Conservation (phyloP, 2,113 vertebrate genomes). For the Aegithalos caudatus region DNA sequence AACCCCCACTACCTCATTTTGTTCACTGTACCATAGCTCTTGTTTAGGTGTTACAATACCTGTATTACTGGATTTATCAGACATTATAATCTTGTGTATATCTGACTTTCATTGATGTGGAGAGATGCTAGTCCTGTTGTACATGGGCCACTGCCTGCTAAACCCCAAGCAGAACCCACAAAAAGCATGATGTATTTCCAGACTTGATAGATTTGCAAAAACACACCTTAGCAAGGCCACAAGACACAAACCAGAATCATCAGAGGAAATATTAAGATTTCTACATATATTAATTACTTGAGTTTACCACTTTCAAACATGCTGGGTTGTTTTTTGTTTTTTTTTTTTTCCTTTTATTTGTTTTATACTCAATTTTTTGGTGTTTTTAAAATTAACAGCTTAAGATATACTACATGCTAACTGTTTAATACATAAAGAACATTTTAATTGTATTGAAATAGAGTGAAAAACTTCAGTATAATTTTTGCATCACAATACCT, state of each 20-base stretch:
- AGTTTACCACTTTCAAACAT: neutral
- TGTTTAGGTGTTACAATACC: neutral
- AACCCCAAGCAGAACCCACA: neutral
- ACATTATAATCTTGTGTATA: neutral
- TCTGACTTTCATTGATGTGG: neutral
- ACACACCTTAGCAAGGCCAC: neutral
- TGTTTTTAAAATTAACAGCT: neutral
- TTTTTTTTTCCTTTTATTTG: neutral
- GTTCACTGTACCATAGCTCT: neutral
- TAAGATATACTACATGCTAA: fast-evolving
- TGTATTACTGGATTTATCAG: neutral
- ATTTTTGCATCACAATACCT: neutral
- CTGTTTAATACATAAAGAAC: neutral
- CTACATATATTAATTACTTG: fast-evolving
- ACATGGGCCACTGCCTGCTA: neutral
- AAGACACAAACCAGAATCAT: neutral
- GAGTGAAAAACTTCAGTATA: neutral
- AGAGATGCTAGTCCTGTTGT: neutral
- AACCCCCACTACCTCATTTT: fast-evolving
- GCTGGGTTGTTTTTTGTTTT: fast-evolving
- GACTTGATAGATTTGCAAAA: neutral
- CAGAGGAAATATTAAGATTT: neutral
- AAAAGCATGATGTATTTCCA: neutral
- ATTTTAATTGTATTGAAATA: neutral
- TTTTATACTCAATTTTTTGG: fast-evolving